phyloP scores from a whole-genome alignment of 2,888 invertebrate species.

The Drosophila birchii region DNA sequence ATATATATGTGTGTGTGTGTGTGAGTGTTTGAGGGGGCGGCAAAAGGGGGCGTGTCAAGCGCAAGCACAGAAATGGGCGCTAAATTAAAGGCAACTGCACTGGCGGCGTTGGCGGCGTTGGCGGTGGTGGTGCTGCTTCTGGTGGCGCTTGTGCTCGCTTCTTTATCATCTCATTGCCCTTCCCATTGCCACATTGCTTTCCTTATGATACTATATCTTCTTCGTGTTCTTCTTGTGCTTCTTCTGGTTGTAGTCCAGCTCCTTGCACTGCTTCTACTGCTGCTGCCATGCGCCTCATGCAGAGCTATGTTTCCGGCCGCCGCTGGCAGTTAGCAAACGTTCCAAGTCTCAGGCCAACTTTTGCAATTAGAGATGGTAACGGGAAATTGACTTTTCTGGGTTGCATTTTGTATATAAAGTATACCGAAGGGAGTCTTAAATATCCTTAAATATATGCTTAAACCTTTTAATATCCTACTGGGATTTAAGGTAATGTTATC shows the following conservation, averaged over 20 bases:
- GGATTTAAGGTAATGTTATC: no score
- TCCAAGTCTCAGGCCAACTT: constrained; percentile 38
- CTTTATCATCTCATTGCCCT: constrained; percentile 41
- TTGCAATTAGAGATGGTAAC: constrained; percentile 45
- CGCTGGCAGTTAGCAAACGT: constrained; percentile 72
- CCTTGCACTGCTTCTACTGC: constrained; percentile 1
- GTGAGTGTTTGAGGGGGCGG: constrained; percentile 30
- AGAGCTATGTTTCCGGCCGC: constrained; percentile 71
- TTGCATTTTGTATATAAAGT: neutral
- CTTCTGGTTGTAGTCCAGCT: constrained; percentile 17
- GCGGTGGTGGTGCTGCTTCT: constrained; percentile 13
- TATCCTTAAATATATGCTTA: neutral
- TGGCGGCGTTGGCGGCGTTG: constrained; percentile 12
- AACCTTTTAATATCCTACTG: neutral
- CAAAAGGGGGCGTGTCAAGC: constrained; percentile 67
- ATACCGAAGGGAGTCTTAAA: neutral
- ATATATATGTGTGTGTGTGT: constrained; percentile 25
- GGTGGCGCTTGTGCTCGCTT: constrained; percentile 15
- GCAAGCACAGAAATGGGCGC: constrained; percentile 61
- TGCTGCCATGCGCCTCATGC: constrained; percentile 53
- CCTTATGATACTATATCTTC: constrained; percentile 24
- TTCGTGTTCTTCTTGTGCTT: constrained; percentile 36
- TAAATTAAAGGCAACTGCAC: constrained; percentile 68
- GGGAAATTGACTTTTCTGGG: constrained; percentile 12
- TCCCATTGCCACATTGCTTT: constrained; percentile 16